Evolutionary conservation across 2,888 invertebrate species (phyloP).

Genomic region (Sinohyriopsis cumingii): DNA sequence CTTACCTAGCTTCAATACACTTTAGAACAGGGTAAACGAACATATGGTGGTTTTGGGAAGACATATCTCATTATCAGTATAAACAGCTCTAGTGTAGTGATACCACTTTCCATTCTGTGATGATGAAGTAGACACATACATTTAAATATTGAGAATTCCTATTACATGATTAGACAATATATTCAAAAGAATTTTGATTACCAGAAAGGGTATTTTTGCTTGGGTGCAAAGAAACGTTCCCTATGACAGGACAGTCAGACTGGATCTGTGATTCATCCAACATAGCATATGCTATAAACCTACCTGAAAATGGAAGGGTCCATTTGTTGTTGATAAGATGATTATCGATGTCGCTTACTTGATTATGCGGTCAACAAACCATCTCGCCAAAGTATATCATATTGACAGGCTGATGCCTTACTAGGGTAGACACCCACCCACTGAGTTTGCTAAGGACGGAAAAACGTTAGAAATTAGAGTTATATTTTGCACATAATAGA

Average conservation of each 20-base stretch:
- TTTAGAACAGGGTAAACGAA: constrained; percentile 32
- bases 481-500: no score
- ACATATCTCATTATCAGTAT: constrained; percentile 28
- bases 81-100: constrained; percentile 8
- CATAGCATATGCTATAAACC: constrained; percentile 22
- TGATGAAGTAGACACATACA: no score
- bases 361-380: constrained; percentile 9
- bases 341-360: constrained; percentile 23
- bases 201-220: constrained; percentile 26
- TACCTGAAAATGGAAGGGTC: constrained; percentile 27
- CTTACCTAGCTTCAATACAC: constrained; percentile 40
- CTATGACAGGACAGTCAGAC: constrained; percentile 15
- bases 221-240: constrained; percentile 17
- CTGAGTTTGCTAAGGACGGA: constrained; percentile 3
- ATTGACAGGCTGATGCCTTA: constrained; percentile 21
- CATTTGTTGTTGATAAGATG: constrained; percentile 14
- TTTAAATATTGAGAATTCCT: no score
- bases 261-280: constrained; percentile 22
- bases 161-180: no score
- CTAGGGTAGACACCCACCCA: constrained; percentile 6
- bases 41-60: constrained; percentile 23
- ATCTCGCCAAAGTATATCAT: constrained; percentile 14
- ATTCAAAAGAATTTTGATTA: no score
- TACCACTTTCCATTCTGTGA: neutral
- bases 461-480: neutral